phyloP scores from a whole-genome alignment of 2,797 vertebrate genomes.

The Coracias cyanogaster region DNA sequence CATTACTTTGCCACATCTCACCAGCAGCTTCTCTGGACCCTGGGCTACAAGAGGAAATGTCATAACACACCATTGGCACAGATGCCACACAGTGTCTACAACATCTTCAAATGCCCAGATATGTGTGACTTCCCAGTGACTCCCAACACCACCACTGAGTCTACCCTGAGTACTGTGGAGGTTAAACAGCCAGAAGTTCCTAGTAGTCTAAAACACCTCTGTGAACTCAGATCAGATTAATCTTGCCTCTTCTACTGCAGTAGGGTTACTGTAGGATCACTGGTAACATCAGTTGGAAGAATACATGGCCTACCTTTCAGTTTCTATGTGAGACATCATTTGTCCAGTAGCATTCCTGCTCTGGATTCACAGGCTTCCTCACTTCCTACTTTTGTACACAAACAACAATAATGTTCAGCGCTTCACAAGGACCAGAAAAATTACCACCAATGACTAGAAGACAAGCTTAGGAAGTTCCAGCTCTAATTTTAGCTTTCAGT shows the following conservation, averaged over 20 bases:
- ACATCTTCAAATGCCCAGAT: neutral
- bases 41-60: neutral
- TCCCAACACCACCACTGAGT: fast-evolving
- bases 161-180: neutral
- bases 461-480: neutral
- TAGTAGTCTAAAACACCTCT: neutral
- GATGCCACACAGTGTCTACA: fast-evolving
- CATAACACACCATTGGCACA: neutral
- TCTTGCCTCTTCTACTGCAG: neutral
- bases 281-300: neutral
- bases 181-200: neutral
- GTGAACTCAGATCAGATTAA: neutral
- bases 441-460: neutral
- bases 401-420: neutral
- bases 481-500: neutral
- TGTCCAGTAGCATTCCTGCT: neutral
- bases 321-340: neutral
- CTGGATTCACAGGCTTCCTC: neutral
- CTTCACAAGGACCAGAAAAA: neutral
- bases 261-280: neutral
- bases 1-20: neutral
- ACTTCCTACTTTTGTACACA: neutral
- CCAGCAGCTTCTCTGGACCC: neutral
- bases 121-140: neutral
- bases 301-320: neutral